Percentiles rank a stretch among this genome's conserved stretches.
These are phyloP conservation scores for Gymnocephalus cernua DNA, from an alignment of 2,113 vertebrate genomes.

Conservation along the genomic window DNA sequence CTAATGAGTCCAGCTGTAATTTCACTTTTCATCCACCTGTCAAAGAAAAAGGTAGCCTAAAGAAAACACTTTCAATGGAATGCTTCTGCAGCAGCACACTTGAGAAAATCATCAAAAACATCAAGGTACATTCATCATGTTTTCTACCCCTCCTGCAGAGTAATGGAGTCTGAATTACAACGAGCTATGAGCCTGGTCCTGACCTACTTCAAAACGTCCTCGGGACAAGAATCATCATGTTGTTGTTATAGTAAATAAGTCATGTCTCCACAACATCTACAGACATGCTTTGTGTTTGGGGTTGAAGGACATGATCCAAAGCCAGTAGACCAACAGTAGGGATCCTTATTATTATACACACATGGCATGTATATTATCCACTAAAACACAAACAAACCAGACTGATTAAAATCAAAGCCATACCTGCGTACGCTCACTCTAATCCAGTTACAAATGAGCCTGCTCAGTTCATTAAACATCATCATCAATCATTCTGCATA, in stretches of 20 bases:
- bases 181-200: not conserved
- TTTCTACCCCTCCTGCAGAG: not conserved
- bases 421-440: not conserved
- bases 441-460: not conserved
- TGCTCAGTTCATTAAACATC: no score
- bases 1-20: conserved; percentile 28
- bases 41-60: conserved; percentile 40
- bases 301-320: not conserved
- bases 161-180: conserved; percentile 16
- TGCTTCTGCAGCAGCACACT: conserved; percentile 5
- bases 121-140: conserved; percentile 7
- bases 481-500: no score
- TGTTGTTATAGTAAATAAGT: conserved; percentile 57
- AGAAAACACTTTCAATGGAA: conserved; percentile 45
- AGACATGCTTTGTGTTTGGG: conserved; percentile 11
- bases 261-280: conserved; percentile 22
- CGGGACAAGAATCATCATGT: conserved; percentile 10
- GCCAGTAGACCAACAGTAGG: not conserved
- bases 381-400: not conserved
- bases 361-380: not conserved
- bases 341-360: not conserved
- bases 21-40: conserved; percentile 41
- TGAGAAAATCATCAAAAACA: not conserved
- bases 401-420: not conserved
- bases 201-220: conserved; percentile 33